phyloP scores from a whole-genome alignment of 2,888 invertebrate species.

The Spatulosminthurus flaviceps region DNA sequence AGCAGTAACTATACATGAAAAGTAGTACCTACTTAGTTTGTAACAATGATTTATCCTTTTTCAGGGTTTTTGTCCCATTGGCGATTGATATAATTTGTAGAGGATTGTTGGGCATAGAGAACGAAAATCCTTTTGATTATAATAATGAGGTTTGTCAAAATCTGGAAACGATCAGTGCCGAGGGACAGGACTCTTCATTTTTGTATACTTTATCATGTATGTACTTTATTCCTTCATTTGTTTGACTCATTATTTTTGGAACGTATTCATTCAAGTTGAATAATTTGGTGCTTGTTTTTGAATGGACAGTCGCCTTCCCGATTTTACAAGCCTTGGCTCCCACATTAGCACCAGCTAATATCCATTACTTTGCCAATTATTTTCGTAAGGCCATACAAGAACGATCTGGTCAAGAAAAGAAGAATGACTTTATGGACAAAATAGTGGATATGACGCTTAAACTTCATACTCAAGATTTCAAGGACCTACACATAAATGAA shows the following conservation, averaged over 20 bases:
- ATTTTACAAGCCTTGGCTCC: conserved; percentile 27
- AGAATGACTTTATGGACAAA: conserved; percentile 35
- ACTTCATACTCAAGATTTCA: conserved; percentile 50
- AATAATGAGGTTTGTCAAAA: conserved; percentile 57
- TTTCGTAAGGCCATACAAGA: not conserved
- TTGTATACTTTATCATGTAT: conserved; percentile 59
- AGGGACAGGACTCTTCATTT: conserved; percentile 47
- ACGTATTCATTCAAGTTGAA: too few relatives aligned
- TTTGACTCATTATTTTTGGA: too few relatives aligned
- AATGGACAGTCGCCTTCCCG: conserved; percentile 35
- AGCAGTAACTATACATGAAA: too few relatives aligned
- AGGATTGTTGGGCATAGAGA: conserved; percentile 54
- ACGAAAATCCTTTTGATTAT: conserved; percentile 56
- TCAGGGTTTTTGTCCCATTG: conserved; percentile 55
- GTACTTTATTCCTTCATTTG: too few relatives aligned
- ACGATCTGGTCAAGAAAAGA: not conserved
- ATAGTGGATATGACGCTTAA: conserved; percentile 52
- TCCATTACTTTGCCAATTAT: conserved; percentile 5
- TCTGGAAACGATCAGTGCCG: conserved; percentile 55
- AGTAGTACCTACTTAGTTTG: not conserved
- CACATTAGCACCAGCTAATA: not conserved
- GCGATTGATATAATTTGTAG: conserved; percentile 59
- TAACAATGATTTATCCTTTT: not conserved
- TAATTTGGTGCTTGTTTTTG: not conserved
- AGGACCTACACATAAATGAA: conserved; percentile 52